Conservation (phyloP, 1,140 invertebrate species). For the Drosophila seguyi region DNA sequence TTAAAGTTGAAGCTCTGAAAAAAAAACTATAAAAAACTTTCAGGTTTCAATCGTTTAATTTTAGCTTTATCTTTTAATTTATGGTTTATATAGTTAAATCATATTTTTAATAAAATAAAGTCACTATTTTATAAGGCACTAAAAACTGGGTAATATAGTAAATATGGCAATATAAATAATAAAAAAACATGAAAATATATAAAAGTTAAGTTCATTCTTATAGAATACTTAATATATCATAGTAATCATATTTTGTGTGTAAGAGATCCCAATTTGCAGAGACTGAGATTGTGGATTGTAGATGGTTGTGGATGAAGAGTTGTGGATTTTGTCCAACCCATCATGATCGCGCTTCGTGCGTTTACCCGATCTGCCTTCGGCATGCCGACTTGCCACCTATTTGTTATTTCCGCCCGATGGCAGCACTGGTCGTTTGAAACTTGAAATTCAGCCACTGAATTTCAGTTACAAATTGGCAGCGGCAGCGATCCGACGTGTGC, state of each 20-base stretch:
- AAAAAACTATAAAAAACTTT: accelerated
- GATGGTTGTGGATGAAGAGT: not conserved
- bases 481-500: slow-evolving; percentile 5
- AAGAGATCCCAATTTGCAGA: not conserved
- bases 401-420: not conserved
- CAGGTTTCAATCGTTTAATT: not conserved
- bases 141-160: no score
- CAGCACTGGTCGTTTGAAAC: slow-evolving; percentile 2
- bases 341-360: not conserved
- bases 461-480: slow-evolving; percentile 6
- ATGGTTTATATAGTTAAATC: not conserved
- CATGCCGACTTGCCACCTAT: not conserved
- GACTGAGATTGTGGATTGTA: not conserved
- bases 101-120: no score
- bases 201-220: not conserved
- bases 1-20: no score
- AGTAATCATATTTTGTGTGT: not conserved
- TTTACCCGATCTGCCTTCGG: not conserved
- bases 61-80: no score
- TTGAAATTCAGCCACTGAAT: not conserved
- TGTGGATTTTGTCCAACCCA: not conserved
- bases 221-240: no score
- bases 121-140: no score
- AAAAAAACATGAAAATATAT: not conserved
- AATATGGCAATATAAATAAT: no score